A percentile compares a stretch with the other conserved stretches of the same genome.
Conservation (phyloP, 2,888 invertebrate species). For the Agrochola circellaris region DNA sequence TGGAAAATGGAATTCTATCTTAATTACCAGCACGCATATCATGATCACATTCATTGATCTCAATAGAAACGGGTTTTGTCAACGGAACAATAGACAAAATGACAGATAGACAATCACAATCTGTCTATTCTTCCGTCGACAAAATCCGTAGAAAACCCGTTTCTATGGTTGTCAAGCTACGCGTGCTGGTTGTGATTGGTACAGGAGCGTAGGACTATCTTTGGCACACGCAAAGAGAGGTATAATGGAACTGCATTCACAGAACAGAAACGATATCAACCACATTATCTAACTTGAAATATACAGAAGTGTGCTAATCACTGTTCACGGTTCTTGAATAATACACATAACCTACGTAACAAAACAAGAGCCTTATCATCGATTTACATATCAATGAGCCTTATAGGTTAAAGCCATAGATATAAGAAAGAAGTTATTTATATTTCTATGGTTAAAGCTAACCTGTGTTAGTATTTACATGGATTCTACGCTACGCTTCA, state of each 20-base stretch:
- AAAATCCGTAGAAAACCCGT: too few relatives aligned
- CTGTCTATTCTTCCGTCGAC: too few relatives aligned
- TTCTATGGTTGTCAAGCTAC: too few relatives aligned
- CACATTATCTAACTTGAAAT: background rate
- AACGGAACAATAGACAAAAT: too few relatives aligned
- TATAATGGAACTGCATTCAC: background rate
- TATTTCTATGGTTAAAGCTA: too few relatives aligned
- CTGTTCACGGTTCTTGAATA: background rate
- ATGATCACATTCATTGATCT: too few relatives aligned
- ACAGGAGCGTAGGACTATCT: background rate
- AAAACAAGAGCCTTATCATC: background rate
- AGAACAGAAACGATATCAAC: background rate
- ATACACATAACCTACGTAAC: slow-evolving; percentile 3
- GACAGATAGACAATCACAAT: too few relatives aligned
- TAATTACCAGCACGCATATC: background rate
- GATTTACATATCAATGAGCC: too few relatives aligned
- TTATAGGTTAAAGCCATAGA: background rate
- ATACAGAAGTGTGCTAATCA: background rate
- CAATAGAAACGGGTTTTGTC: too few relatives aligned
- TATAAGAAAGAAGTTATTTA: too few relatives aligned
- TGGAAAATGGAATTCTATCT: background rate
- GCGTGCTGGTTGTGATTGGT: background rate
- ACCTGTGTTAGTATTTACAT: background rate
- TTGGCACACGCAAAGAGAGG: background rate
- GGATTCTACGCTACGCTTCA: slow-evolving; percentile 14